phyloP scores from a whole-genome alignment of 2,797 vertebrate species.

The Yasuhikotakia modesta region DNA sequence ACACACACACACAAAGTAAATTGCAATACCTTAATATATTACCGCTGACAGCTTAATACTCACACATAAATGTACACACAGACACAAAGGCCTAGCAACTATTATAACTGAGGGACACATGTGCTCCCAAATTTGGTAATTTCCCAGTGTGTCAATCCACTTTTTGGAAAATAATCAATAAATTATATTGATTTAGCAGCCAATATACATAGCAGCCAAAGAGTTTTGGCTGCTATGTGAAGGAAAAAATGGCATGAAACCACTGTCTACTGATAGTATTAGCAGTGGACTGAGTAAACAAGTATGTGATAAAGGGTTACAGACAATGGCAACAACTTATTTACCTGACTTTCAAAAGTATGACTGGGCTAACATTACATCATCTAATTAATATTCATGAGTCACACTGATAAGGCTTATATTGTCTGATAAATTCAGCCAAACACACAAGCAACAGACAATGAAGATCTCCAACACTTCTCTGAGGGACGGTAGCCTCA shows the following conservation, averaged over 20 bases:
- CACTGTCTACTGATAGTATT: neutral
- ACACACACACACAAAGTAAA: conserved; percentile 18
- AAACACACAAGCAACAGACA: conserved; percentile 22
- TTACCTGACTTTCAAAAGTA: neutral
- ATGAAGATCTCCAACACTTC: conserved; percentile 19
- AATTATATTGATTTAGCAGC: too few species aligned
- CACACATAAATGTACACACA: conserved; percentile 12
- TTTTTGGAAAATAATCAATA: neutral
- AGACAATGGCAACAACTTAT: neutral
- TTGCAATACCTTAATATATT: conserved; percentile 35
- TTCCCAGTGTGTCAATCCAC: neutral
- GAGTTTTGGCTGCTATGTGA: neutral
- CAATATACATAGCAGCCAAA: too few species aligned
- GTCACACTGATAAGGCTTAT: neutral
- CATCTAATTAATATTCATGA: conserved; percentile 11
- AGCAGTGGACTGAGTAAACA: neutral
- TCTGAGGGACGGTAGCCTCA: conserved; percentile 31
- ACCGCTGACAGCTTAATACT: conserved; percentile 29
- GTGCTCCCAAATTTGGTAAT: neutral
- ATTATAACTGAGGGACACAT: neutral
- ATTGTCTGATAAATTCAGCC: conserved; percentile 24
- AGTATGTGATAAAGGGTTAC: neutral
- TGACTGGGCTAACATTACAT: neutral
- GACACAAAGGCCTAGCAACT: neutral
- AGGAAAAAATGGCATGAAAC: neutral